phyloP scores from a whole-genome alignment of 2,888 invertebrate species.

The Andrena trimmerana region DNA sequence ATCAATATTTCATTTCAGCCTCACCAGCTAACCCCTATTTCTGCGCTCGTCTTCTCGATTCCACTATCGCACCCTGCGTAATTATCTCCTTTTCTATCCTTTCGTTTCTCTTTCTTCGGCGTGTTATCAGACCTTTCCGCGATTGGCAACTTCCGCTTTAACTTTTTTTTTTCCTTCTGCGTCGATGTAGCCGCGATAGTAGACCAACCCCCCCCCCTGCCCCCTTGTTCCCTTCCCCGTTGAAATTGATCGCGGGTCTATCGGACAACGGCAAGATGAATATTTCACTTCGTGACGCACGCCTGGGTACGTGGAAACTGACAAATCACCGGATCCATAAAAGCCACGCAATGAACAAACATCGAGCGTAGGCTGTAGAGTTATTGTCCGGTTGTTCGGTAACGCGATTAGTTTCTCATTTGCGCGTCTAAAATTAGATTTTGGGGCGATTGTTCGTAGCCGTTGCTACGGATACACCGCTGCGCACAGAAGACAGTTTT shows the following conservation, averaged over 20 bases:
- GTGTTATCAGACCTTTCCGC: background rate
- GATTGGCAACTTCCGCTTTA: background rate
- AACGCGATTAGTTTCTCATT: background rate
- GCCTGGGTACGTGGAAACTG: background rate
- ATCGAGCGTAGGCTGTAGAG: background rate
- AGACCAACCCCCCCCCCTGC: too few relatives aligned
- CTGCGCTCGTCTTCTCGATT: conserved; percentile 59
- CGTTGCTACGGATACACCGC: too few relatives aligned
- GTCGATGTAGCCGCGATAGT: background rate
- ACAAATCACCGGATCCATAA: background rate
- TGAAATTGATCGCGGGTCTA: conserved; percentile 1
- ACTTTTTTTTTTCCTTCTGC: background rate
- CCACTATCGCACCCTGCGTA: conserved; percentile 54
- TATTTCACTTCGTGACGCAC: background rate
- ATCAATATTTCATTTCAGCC: conserved; percentile 85
- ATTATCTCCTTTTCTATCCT: conserved; percentile 51
- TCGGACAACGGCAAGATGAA: background rate
- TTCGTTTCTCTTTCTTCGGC: background rate
- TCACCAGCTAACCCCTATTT: conserved; percentile 75
- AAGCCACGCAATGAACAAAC: conserved; percentile 1
- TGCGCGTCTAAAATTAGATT: background rate
- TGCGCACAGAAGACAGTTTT: too few relatives aligned
- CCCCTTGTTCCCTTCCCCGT: background rate
- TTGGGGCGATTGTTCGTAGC: background rate
- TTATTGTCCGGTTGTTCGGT: background rate